Evolutionary conservation across 1,140 invertebrate genomes (phyloP).

Genomic region (Drosophila ohnishii): DNA sequence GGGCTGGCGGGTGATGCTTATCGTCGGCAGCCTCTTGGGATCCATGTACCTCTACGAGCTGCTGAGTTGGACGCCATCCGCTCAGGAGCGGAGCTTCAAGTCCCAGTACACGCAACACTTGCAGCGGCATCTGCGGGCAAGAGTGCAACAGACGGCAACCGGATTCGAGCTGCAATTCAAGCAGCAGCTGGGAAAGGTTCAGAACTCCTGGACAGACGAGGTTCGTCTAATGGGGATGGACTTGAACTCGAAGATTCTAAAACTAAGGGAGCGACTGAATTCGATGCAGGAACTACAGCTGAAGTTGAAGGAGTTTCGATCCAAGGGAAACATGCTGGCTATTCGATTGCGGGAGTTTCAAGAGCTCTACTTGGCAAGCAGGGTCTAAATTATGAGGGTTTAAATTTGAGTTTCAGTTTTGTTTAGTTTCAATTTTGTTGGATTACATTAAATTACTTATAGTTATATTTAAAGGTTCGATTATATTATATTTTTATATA

Average conservation of each 20-base stretch:
- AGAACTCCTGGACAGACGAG: constrained; percentile 9
- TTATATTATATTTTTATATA: too few species aligned
- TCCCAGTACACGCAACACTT: constrained; percentile 97
- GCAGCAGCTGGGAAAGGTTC: constrained; percentile 39
- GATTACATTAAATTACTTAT: neutral
- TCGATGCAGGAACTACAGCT: constrained; percentile 19
- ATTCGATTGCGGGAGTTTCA: constrained; percentile 41
- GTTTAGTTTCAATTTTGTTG: constrained; percentile 4
- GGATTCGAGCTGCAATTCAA: constrained; percentile 97
- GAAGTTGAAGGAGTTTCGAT: constrained; percentile 17
- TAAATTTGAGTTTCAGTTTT: constrained; percentile 10
- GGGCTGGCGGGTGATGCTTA: constrained; percentile 95
- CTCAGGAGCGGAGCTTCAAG: constrained; percentile 97
- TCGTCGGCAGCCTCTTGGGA: constrained; percentile 92
- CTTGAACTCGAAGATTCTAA: constrained; percentile 2
- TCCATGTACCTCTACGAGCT: constrained; percentile 97
- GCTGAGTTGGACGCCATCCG: constrained; percentile 98
- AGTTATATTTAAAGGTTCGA: neutral
- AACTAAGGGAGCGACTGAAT: constrained; percentile 5
- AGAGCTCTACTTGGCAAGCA: constrained; percentile 26
- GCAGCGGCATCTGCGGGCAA: constrained; percentile 94
- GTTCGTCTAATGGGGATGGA: neutral
- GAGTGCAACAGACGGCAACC: constrained; percentile 96
- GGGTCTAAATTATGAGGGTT: constrained; percentile 5
- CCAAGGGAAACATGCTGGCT: constrained; percentile 10